These are phyloP conservation scores for Nycticebus coucang DNA, from an alignment of 2,113 vertebrate genomes.

Conservation along the genomic window DNA sequence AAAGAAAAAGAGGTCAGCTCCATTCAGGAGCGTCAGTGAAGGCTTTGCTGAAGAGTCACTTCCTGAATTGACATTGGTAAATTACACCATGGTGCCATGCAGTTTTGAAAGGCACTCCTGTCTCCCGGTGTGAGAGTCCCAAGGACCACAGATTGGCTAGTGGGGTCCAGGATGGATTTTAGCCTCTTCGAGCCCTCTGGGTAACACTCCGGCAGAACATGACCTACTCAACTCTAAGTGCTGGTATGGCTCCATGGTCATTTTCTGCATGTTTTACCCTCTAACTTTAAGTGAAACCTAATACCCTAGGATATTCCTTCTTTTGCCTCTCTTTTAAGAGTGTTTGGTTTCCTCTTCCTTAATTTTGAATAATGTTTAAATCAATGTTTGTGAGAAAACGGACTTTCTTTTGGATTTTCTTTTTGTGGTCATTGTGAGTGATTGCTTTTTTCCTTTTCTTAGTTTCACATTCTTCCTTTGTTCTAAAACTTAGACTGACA, in stretches of 20 bases:
- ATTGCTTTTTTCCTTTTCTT: conserved; percentile 93
- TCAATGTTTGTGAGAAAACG: conserved; percentile 94
- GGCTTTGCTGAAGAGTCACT: not conserved
- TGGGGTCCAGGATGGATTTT: not conserved
- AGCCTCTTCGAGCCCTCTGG: not conserved
- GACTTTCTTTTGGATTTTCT: conserved; percentile 90
- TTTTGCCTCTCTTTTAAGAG: not conserved
- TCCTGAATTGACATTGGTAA: not conserved
- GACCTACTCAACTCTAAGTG: not conserved
- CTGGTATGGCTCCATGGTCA: not conserved
- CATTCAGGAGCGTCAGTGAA: not conserved
- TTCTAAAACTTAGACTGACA: conserved; percentile 97
- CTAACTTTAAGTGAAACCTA: not conserved
- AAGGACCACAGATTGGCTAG: not conserved
- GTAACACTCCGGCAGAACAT: not conserved
- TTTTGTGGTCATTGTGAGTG: conserved; percentile 91
- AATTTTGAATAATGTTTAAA: conserved; percentile 76
- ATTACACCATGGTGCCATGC: rapidly evolving
- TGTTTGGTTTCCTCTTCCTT: not conserved
- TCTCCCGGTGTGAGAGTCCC: not conserved
- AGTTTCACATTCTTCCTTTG: conserved; percentile 92
- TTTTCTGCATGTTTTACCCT: not conserved
- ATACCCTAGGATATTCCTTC: not conserved
- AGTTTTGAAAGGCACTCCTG: not conserved
- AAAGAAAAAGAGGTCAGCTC: not conserved